These are phyloP conservation scores for Cynodonichthys magdalenae DNA, from an alignment of 2,797 vertebrate genomes.

Conservation along the genomic window DNA sequence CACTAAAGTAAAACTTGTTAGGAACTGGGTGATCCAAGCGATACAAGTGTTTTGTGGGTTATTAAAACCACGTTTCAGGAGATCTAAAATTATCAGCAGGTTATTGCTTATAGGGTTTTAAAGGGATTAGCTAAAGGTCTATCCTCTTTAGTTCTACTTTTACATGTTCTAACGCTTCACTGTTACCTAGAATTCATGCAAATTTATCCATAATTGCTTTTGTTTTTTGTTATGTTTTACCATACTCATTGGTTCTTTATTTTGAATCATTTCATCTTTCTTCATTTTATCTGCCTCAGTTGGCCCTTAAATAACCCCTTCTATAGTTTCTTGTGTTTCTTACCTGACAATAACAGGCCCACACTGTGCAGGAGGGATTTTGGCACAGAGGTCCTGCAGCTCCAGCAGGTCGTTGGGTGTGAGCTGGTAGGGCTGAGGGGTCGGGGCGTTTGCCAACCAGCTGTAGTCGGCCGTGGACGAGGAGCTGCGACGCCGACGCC, in stretches of 20 bases:
- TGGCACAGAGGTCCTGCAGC: conserved; percentile 82
- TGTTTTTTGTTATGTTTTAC: not conserved
- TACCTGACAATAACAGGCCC: conserved; percentile 84
- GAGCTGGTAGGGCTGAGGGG: conserved; percentile 76
- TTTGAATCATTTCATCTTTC: not conserved
- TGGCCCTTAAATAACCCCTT: not conserved
- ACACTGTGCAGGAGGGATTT: conserved; percentile 82
- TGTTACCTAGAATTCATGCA: not conserved
- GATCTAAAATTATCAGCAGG: conserved; percentile 13
- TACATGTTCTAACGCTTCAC: not conserved
- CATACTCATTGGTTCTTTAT: not conserved
- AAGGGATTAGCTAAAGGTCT: conserved; percentile 31
- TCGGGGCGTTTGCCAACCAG: conserved; percentile 78
- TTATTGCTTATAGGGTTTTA: conserved; percentile 22
- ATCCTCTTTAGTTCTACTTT: conserved; percentile 1
- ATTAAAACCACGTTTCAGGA: not conserved
- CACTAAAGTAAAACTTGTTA: not conserved
- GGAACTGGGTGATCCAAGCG: too few relatives aligned
- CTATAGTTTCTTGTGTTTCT: not conserved
- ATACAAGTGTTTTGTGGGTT: not conserved
- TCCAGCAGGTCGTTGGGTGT: conserved; percentile 81
- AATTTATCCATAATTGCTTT: not conserved
- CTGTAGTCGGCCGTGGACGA: conserved; percentile 82
- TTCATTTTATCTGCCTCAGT: too few relatives aligned
- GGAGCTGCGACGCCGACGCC: conserved; percentile 75